Conservation (phyloP, 2,888 invertebrate genomes). For the Coecobrya sp. region DNA sequence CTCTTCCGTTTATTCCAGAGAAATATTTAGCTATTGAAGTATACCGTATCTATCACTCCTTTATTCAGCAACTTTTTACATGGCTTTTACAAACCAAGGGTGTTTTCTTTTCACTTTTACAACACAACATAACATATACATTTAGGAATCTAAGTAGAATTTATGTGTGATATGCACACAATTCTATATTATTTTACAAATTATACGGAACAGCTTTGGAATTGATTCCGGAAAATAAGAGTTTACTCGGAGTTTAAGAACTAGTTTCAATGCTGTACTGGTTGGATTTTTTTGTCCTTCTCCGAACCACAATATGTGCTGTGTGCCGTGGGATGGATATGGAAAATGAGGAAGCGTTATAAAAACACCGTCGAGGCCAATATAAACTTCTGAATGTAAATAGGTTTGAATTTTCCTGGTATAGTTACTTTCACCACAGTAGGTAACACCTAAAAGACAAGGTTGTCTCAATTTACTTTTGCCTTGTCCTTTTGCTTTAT, state of each 20-base stretch:
- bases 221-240: background rate
- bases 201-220: background rate
- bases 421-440: background rate
- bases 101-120: background rate
- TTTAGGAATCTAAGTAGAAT: background rate
- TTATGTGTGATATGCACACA: background rate
- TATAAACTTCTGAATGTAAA: background rate
- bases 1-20: background rate
- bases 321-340: background rate
- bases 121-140: background rate
- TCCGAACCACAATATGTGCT: background rate
- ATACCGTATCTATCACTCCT: background rate
- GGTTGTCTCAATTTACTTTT: conserved; percentile 32
- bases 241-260: background rate
- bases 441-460: background rate
- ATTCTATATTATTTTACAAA: conserved; percentile 17
- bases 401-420: background rate
- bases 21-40: conserved; percentile 26
- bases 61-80: conserved; percentile 1
- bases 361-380: background rate
- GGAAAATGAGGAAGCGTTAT: background rate
- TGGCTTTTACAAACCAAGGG: background rate
- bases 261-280: background rate
- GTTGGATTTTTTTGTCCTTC: background rate
- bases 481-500: background rate